These are phyloP conservation scores for Enteromius fasciolatus DNA, from an alignment of 2,797 vertebrate species.

Conservation along the genomic window DNA sequence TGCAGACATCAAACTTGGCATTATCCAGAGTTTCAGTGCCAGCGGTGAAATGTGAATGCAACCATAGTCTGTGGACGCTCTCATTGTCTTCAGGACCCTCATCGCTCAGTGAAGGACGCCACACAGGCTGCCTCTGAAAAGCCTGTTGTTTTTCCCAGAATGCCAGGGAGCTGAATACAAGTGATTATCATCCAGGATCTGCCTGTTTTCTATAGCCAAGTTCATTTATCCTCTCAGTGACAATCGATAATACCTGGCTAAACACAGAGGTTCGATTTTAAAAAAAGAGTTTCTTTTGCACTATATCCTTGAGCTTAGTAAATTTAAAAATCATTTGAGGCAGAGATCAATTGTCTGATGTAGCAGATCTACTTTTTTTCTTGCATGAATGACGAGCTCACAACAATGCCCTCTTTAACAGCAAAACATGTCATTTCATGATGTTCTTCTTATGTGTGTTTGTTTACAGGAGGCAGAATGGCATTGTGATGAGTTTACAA, in stretches of 20 bases:
- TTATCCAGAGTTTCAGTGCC: constrained; percentile 50
- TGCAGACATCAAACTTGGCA: constrained; percentile 48
- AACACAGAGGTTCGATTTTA: constrained; percentile 23
- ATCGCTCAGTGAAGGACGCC: constrained; percentile 69
- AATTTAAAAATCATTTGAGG: constrained; percentile 9
- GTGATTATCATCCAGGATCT: constrained; percentile 53
- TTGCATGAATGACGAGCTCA: constrained; percentile 6
- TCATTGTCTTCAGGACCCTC: constrained; percentile 58
- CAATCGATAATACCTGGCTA: constrained; percentile 53
- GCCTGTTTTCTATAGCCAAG: constrained; percentile 53
- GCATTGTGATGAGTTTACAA: constrained; percentile 93
- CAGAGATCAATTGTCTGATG: neutral
- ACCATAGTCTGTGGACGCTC: constrained; percentile 54
- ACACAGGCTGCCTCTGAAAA: constrained; percentile 56
- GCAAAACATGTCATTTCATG: constrained; percentile 4
- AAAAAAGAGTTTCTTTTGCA: constrained; percentile 10
- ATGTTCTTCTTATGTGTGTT: constrained; percentile 23
- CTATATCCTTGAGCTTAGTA: neutral
- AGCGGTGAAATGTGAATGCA: constrained; percentile 62
- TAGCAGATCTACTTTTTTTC: neutral
- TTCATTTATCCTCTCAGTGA: constrained; percentile 53
- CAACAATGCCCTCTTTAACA: neutral
- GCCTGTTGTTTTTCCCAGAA: constrained; percentile 41
- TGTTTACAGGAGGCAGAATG: constrained; percentile 88
- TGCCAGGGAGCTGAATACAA: constrained; percentile 40